Evolutionary conservation across 2,888 invertebrate genomes (phyloP), one percentile per base, ranked within the genome.

Genomic region (Hylaea fasciaria): DNA sequence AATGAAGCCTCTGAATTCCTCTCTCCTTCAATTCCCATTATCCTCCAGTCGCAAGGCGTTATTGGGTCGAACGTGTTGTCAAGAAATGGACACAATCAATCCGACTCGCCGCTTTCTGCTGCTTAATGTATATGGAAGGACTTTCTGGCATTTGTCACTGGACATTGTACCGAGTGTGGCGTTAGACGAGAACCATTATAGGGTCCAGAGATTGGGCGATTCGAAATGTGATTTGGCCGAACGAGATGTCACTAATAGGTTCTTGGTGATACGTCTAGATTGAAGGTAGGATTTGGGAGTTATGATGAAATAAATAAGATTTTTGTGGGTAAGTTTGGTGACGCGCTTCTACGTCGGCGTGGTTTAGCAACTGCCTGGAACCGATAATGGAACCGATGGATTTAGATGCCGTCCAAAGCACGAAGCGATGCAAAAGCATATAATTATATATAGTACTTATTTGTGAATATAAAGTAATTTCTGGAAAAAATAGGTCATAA

Each of bases 11-110:
- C 45, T 59, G 46, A 50, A 41, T 63, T 40, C 60, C 39, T 28
- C 49, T 41, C 64, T 57, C 48, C 13, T 37, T 39, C n/a, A 29
- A 40, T 61, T 58, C 10, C 61, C 49, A 63, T 61, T 63, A 63
- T 57, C 64, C 61, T 60, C 49, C 39, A 61, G 50, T 57, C 50
- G 35, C 40, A 45, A 17, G 45, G 13, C 57, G 54, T 60, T 62
- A 67, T 64, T 64, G 47, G 64, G 57, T 64, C 57, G 46, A 53
- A 65, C 64, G 61, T 69, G 65, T 61, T 58, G 53, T 44, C 39
- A 54, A 56, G 49, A 47, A 63, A 63, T 65, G 59, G 48, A 43
- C 47, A 62, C 53, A 69, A 65, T 66, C 66, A 65, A 48, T 58
- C 54, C 37, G 46, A 35, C 12, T 41, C 17, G 10, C 39, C 35